Percentiles rank a stretch among this genome's conserved stretches.
phyloP scores from a whole-genome alignment of 2,888 invertebrate species.

The Parnassius mnemosyne region DNA sequence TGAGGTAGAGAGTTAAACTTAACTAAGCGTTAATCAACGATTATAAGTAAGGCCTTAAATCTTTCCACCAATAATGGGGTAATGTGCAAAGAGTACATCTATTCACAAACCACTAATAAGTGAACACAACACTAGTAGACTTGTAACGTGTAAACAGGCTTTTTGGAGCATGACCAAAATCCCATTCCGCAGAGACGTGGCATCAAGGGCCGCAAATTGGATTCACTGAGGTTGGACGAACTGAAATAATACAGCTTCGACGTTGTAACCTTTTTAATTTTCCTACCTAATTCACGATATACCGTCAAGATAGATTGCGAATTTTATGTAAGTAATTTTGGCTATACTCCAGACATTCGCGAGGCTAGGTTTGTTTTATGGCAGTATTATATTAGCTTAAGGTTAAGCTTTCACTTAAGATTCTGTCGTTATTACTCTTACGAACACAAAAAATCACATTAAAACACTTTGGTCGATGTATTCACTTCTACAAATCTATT shows the following conservation, averaged over 20 bases:
- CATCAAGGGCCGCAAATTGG: constrained; percentile 61
- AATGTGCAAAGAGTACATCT: not conserved
- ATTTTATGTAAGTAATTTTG: constrained; percentile 11
- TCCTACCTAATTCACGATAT: constrained; percentile 11
- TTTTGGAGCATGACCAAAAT: constrained; percentile 61
- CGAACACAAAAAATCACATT: not conserved
- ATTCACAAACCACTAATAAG: constrained; percentile 18
- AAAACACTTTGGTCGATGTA: too few species aligned
- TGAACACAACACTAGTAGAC: constrained; percentile 27
- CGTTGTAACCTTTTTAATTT: constrained; percentile 52
- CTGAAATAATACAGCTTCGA: constrained; percentile 60
- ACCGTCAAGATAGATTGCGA: constrained; percentile 1
- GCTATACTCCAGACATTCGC: constrained; percentile 10
- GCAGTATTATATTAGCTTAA: constrained; percentile 1
- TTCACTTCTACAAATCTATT: too few species aligned
- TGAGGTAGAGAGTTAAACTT: too few species aligned
- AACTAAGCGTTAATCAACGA: too few species aligned
- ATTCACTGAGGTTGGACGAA: constrained; percentile 59
- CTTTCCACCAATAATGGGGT: not conserved
- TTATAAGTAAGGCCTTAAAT: too few species aligned
- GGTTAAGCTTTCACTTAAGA: constrained; percentile 5
- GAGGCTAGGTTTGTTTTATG: constrained; percentile 6
- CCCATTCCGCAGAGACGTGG: constrained; percentile 63
- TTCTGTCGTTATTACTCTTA: not conserved
- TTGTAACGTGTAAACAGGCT: constrained; percentile 50